Evolutionary conservation across 2,797 vertebrate genomes (phyloP).

Genomic region (Amblyopsis hoosieri): DNA sequence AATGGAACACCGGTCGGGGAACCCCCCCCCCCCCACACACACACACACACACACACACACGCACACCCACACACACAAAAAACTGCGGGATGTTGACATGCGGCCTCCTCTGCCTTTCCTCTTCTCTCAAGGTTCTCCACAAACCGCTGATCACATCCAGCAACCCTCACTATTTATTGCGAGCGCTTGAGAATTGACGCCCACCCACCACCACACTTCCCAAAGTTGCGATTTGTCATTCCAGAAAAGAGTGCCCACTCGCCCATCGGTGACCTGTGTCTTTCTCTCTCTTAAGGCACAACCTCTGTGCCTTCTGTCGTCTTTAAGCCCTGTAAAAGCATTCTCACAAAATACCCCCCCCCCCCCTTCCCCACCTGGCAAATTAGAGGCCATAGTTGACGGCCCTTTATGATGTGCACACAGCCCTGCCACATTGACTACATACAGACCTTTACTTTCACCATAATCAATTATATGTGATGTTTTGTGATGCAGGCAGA

Average conservation of each 20-base stretch:
- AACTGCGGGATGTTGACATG: constrained; percentile 24
- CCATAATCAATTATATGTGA: constrained; percentile 36
- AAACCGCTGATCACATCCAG: constrained; percentile 44
- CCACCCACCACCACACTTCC: constrained; percentile 40
- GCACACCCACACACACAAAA: constrained; percentile 13
- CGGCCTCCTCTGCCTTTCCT: constrained; percentile 9
- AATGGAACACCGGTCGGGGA: constrained; percentile 22
- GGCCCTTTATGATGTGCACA: constrained; percentile 27
- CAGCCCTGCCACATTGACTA: constrained; percentile 1
- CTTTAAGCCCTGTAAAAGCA: constrained; percentile 41
- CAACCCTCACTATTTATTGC: constrained; percentile 75
- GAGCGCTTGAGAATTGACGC: constrained; percentile 57
- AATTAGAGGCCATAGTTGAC: constrained; percentile 24
- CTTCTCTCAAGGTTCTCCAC: constrained; percentile 43
- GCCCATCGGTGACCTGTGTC: constrained; percentile 48
- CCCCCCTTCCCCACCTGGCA: constrained; percentile 20
- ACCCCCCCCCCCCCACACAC: too few relatives aligned
- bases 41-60: too few relatives aligned
- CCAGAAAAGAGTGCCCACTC: constrained; percentile 59
- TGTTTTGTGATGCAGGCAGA: constrained; percentile 48
- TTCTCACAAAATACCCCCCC: constrained; percentile 25
- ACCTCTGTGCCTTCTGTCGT: constrained; percentile 63
- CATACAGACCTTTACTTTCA: constrained; percentile 1
- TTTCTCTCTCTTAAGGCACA: constrained; percentile 61
- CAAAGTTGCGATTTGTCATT: constrained; percentile 68